phyloP scores from a whole-genome alignment of 2,113 vertebrate genomes.

The Muntiacus muntjak region DNA sequence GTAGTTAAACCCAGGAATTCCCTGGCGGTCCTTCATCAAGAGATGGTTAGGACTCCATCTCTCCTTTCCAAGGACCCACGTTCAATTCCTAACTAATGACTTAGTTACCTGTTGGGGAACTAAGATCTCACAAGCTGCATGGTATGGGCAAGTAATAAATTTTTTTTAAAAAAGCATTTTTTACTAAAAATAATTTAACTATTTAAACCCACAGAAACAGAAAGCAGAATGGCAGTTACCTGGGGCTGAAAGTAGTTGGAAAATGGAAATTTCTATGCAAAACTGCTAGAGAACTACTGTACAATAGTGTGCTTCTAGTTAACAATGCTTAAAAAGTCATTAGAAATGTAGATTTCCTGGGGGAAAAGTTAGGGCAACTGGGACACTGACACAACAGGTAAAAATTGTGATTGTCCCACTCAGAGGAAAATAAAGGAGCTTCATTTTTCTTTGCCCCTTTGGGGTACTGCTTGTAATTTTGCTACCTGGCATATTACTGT shows the following conservation, averaged over 20 bases:
- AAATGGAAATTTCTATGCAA: neutral
- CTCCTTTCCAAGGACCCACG: neutral
- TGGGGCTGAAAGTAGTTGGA: neutral
- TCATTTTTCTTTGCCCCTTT: neutral
- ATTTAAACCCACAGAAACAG: neutral
- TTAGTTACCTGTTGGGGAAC: neutral
- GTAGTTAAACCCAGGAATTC: neutral
- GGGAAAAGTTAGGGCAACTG: neutral
- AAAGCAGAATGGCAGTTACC: neutral
- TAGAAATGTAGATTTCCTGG: neutral
- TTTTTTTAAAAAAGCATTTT: neutral
- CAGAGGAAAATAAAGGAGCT: neutral
- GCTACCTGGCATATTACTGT: neutral
- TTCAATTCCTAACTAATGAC: neutral
- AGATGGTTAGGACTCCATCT: neutral
- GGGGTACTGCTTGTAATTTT: neutral
- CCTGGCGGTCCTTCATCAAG: rapidly evolving
- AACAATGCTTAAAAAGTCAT: neutral
- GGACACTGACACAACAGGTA: neutral
- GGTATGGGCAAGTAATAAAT: neutral
- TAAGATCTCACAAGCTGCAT: neutral
- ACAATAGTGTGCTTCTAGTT: neutral
- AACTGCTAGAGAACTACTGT: neutral
- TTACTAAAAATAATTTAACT: neutral
- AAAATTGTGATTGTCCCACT: neutral